Evolutionary conservation across 2,888 invertebrate species (phyloP).

Genomic region (Cyrtodaria siliqua): DNA sequence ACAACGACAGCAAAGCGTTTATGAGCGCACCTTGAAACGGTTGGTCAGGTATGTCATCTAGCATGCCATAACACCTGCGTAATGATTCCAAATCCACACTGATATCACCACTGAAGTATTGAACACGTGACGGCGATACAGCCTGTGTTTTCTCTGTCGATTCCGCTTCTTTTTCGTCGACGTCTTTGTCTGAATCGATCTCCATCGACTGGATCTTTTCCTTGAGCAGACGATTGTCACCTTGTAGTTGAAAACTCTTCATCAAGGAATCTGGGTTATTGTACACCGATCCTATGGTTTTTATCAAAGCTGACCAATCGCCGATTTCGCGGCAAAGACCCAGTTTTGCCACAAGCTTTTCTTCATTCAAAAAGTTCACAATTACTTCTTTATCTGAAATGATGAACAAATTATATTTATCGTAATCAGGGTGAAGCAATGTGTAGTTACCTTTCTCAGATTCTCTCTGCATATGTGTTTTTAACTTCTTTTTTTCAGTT

Average conservation of each 20-base stretch:
- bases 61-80: conserved; percentile 89
- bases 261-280: conserved; percentile 90
- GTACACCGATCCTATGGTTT: conserved; percentile 93
- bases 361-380: conserved; percentile 89
- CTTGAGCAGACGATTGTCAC: conserved; percentile 21
- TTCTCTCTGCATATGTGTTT: no score
- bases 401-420: no score
- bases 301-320: conserved; percentile 91
- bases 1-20: conserved; percentile 91
- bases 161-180: conserved; percentile 88
- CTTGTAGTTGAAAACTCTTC: conserved; percentile 89
- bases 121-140: background rate
- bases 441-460: no score
- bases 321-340: conserved; percentile 91
- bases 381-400: conserved; percentile 13
- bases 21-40: conserved; percentile 90
- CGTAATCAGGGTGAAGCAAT: no score
- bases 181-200: conserved; percentile 95
- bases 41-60: conserved; percentile 86
- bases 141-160: conserved; percentile 5
- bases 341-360: conserved; percentile 91
- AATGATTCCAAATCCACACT: conserved; percentile 87
- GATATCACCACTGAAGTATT: conserved; percentile 38
- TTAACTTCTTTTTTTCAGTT: no score
- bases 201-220: conserved; percentile 87